Conservation (phyloP, 2,888 invertebrate species). For the Pollenia labialis region DNA sequence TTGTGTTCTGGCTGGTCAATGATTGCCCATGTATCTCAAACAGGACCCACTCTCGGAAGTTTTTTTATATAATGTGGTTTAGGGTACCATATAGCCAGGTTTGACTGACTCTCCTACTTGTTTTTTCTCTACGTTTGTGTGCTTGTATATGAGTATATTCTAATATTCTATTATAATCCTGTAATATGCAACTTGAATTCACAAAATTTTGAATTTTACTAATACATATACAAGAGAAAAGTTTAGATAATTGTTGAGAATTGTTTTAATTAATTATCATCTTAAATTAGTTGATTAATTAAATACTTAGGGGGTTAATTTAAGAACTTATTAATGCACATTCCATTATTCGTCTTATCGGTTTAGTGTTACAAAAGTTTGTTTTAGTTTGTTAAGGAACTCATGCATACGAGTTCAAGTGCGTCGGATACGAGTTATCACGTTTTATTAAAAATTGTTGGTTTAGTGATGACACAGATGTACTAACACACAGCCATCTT, state of each 20-base stretch:
- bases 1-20: no score
- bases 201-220: background rate
- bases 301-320: slow-evolving; percentile 24
- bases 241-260: slow-evolving; percentile 8
- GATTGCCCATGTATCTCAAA: no score
- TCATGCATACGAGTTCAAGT: background rate
- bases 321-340: slow-evolving; percentile 9
- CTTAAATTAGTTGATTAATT: slow-evolving; percentile 40
- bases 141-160: no score
- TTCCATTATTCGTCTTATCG: background rate
- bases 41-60: no score
- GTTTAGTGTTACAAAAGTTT: background rate
- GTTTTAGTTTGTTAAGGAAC: background rate
- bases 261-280: slow-evolving; percentile 43
- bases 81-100: no score
- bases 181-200: background rate
- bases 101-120: no score
- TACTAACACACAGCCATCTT: no score
- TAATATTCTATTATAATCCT: background rate
- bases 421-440: no score
- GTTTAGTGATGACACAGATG: no score
- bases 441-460: no score
- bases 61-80: no score
- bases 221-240: background rate
- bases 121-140: no score